phyloP scores from a whole-genome alignment of 2,113 vertebrate species.

The Heterochromis multidens region DNA sequence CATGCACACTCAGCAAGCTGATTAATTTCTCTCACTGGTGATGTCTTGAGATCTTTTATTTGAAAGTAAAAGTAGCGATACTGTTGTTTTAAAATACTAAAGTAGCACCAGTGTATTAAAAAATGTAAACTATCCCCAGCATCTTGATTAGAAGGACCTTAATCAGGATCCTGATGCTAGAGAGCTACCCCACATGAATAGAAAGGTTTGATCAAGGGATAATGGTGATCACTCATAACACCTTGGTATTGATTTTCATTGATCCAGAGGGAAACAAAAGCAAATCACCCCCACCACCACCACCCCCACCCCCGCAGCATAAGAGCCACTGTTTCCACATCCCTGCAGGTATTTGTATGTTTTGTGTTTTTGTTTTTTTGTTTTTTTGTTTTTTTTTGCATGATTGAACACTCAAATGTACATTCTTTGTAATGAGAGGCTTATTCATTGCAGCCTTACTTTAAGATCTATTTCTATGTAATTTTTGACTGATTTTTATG shows the following conservation, averaged over 20 bases:
- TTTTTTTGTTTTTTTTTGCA: not conserved
- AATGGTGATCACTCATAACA: not conserved
- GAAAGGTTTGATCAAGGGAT: not conserved
- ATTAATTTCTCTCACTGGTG: not conserved
- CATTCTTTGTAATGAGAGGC: not conserved
- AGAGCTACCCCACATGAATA: not conserved
- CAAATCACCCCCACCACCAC: not conserved
- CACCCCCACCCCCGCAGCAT: rapidly evolving
- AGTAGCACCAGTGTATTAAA: not conserved
- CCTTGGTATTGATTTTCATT: not conserved
- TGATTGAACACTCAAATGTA: not conserved
- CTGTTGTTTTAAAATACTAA: not conserved
- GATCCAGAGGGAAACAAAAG: not conserved
- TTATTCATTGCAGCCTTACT: not conserved
- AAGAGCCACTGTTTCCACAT: not conserved
- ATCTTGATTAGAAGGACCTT: not conserved
- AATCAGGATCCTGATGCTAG: not conserved
- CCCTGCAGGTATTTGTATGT: not conserved
- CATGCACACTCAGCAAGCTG: not conserved
- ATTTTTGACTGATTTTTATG: not conserved
- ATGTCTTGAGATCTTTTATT: not conserved
- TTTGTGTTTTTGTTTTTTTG: no score
- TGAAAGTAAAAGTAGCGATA: not conserved
- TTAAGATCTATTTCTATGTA: rapidly evolving
- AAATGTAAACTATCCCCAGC: not conserved